phyloP scores from a whole-genome alignment of 2,888 invertebrate genomes.

The Morpho deidamia region DNA sequence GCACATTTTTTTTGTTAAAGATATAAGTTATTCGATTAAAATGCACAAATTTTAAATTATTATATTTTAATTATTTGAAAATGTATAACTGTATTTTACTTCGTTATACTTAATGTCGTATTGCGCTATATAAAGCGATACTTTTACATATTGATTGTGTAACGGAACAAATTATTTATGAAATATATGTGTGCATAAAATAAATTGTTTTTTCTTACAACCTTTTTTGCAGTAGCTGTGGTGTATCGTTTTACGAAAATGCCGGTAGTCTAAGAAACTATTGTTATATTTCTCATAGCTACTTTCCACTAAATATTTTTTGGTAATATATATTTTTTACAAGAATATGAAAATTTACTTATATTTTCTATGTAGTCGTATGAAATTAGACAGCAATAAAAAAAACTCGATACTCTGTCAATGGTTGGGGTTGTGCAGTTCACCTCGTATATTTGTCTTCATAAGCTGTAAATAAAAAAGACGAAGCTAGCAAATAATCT shows the following conservation, averaged over 20 bases:
- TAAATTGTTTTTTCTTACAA: not conserved
- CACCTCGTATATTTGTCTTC: conserved; percentile 65
- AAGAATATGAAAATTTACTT: no score
- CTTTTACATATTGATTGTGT: conserved; percentile 14
- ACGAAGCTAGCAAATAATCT: no score
- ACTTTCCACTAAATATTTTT: no score
- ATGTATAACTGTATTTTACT: not conserved
- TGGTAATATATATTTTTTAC: no score
- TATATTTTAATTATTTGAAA: not conserved
- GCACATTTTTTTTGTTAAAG: not conserved
- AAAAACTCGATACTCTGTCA: not conserved
- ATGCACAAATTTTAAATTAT: conserved; percentile 13
- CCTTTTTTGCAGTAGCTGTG: not conserved
- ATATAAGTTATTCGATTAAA: not conserved
- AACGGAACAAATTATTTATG: conserved; percentile 15
- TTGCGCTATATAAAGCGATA: not conserved
- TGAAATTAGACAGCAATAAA: no score
- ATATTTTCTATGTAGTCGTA: no score
- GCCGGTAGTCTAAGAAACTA: no score
- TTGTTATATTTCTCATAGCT: no score
- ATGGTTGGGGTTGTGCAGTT: conserved; percentile 49
- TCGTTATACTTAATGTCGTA: not conserved
- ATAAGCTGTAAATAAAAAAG: conserved; percentile 50
- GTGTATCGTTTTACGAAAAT: no score
- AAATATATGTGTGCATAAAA: conserved; percentile 16